These are phyloP conservation scores for Junonia oenone DNA, from an alignment of 2,888 invertebrate genomes.

Conservation along the genomic window DNA sequence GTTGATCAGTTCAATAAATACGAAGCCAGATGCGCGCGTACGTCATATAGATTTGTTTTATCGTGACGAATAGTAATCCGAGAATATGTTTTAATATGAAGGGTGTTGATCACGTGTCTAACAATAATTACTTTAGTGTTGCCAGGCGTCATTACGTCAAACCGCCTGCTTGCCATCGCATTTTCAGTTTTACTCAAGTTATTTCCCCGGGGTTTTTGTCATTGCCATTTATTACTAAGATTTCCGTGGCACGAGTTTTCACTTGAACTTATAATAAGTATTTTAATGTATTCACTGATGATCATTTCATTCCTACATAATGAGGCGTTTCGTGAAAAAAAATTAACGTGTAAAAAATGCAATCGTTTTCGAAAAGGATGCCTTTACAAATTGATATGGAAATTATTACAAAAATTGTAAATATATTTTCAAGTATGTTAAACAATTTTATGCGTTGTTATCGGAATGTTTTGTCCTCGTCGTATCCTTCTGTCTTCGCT, in stretches of 20 bases:
- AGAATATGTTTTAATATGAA: constrained; percentile 41
- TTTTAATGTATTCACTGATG: constrained; percentile 24
- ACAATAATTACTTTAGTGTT: constrained; percentile 62
- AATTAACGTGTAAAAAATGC: constrained; percentile 11
- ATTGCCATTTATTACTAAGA: constrained; percentile 54
- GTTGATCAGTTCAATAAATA: constrained; percentile 23
- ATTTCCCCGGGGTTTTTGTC: constrained; percentile 44
- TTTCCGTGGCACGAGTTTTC: constrained; percentile 40
- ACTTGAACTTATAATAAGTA: constrained; percentile 34
- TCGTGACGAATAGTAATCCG: constrained; percentile 34
- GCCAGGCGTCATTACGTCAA: constrained; percentile 40
- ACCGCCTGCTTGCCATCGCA: constrained; percentile 41
- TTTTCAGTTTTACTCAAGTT: constrained; percentile 46
- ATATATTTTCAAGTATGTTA: constrained; percentile 22
- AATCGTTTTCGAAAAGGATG: not conserved
- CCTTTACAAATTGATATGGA: constrained; percentile 5
- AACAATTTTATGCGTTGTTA: constrained; percentile 32
- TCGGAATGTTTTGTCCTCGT: constrained; percentile 40
- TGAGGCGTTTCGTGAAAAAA: constrained; percentile 7
- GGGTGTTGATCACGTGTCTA: constrained; percentile 50
- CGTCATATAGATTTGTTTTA: constrained; percentile 30
- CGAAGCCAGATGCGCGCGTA: constrained; percentile 22
- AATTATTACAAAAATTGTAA: constrained; percentile 2
- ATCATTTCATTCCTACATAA: constrained; percentile 16
- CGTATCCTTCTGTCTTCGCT: constrained; percentile 41